Evolutionary conservation across 2,797 vertebrate species (phyloP), one percentile per base, ranked within the genome.

Genomic region (Cheirogaleus major): DNA sequence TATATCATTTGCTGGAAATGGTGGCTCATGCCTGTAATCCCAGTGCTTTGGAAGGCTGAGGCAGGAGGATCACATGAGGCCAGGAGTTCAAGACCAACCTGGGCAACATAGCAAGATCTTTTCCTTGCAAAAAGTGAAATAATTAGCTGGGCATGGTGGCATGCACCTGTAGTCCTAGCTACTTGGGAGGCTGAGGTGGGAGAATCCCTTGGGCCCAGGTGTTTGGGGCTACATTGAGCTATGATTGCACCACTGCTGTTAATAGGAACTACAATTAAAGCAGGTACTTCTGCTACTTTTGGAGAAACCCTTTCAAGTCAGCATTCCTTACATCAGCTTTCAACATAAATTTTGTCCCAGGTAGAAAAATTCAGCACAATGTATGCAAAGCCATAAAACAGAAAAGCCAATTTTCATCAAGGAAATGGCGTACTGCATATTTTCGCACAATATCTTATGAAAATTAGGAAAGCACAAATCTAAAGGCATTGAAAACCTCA

Each of bases 301-400:
- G 23, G 23, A 90, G 91, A 97, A 96, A 41, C 2, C 1, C 22
- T 91, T 91, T 85, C 95, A 63, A 2, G 2, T 94, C 81, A 48
- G 30, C 98, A 97, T 96, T 81, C 27, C 92, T 95, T 97, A 92
- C 18, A 43, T 97, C 95, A 95, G 45, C 22, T 91, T 97, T 92
- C 94, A 96, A 67, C 25, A 84, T 97, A 87, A 93, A 97, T 96
- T 93, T 97, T 95, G 84, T 57, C 27, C 91, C 72, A 20, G 55
- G 45, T 23, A 86, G 93, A 94, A 45, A 93, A 81, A 95, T 95
- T 87, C 59, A 78, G 59, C 17, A 41, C 67, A 65, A 95, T 92
- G 43, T 73, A 89, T 15, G 3, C 38, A 92, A 63, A 50, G 15
- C 45, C 93, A 35, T 78, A 93, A 96, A 89, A 22, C 67, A 72